These are phyloP conservation scores for Baronia brevicornis DNA, from an alignment of 2,888 invertebrate species.

Conservation along the genomic window DNA sequence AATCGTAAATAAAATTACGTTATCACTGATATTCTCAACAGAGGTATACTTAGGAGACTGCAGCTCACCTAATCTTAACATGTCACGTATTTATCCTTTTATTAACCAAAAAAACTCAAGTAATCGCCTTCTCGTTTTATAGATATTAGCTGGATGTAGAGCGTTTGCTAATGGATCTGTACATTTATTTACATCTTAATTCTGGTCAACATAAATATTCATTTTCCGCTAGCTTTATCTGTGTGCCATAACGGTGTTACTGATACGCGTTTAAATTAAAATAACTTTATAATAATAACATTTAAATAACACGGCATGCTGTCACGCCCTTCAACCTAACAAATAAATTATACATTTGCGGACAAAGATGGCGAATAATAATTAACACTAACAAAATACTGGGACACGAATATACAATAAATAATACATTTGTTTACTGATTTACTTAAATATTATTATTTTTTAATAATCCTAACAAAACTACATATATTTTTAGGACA, in stretches of 20 bases:
- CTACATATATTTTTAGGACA: no score
- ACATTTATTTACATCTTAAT: constrained; percentile 61
- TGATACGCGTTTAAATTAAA: constrained; percentile 34
- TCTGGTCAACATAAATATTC: constrained; percentile 51
- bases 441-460: no score
- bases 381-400: constrained; percentile 3
- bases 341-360: constrained; percentile 12
- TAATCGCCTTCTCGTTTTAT: constrained; percentile 26
- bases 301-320: constrained; percentile 18
- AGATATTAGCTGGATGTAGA: constrained; percentile 31
- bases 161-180: constrained; percentile 45
- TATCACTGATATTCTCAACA: no score
- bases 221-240: constrained; percentile 43
- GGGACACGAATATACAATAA: constrained; percentile 3
- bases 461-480: no score
- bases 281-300: constrained; percentile 27
- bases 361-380: constrained; percentile 8
- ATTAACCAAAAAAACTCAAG: constrained; percentile 23
- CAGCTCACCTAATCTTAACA: constrained; percentile 1
- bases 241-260: constrained; percentile 42
- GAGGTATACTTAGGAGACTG: no score
- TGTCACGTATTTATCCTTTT: constrained; percentile 18
- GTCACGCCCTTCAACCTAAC: constrained; percentile 21
- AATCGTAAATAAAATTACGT: no score
- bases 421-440: no score